Evolutionary conservation across 1,140 invertebrate genomes (phyloP), one percentile per base, ranked within the genome.

Genomic region (Trialeurodes vaporariorum): DNA sequence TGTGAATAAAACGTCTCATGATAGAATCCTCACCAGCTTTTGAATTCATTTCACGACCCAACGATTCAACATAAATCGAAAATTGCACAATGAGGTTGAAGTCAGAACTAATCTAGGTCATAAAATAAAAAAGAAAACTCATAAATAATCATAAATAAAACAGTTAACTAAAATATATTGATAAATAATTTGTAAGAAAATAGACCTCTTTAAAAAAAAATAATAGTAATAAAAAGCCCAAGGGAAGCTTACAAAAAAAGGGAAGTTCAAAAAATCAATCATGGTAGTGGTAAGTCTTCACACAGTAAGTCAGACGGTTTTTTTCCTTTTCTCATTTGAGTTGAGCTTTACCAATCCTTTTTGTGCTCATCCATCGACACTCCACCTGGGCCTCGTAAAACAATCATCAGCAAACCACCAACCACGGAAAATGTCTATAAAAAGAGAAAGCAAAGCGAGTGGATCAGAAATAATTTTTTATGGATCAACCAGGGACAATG

Each of bases 281-380:
- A n/a, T n/a, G n/a, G n/a, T n/a, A n/a, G n/a, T n/a, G n/a, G n/a
- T n/a, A n/a, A n/a, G n/a, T n/a, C n/a, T n/a, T n/a, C n/a, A n/a
- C n/a, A n/a, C n/a, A n/a, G n/a, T n/a, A n/a, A n/a, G n/a, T n/a
- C n/a, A n/a, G n/a, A n/a, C n/a, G n/a, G n/a, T n/a, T n/a, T n/a
- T n/a, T n/a, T n/a, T n/a, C n/a, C n/a, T n/a, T n/a, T n/a, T n/a
- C n/a, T n/a, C n/a, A n/a, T n/a, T n/a, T n/a, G n/a, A n/a, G n/a
- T n/a, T n/a, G n/a, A n/a, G 5, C n/a, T 66, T 68, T 71, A 98
- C 95, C 95, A 98, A 77, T 92, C 90, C 81, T 99, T 99, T 81
- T 99, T 99, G 81, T 98, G 95, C 76, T 98, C 96, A 81, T 99
- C 98, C 92, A 99, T 98, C 63, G 95, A 98, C 27, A 99, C 94